These are phyloP conservation scores for Oostethus manadensis DNA, from an alignment of 2,113 vertebrate genomes.

Conservation along the genomic window DNA sequence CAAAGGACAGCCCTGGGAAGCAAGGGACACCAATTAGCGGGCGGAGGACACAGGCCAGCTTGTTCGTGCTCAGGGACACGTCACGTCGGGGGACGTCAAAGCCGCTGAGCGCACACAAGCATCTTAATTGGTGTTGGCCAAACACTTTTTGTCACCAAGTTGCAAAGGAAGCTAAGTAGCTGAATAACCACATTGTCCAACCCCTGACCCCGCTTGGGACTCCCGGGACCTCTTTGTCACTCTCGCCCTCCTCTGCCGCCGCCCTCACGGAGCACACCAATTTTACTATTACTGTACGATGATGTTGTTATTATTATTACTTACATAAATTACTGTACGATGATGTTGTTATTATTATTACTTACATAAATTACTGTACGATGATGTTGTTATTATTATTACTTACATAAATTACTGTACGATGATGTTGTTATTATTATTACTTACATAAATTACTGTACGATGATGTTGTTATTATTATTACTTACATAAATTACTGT, in stretches of 20 bases:
- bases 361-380: no score
- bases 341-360: no score
- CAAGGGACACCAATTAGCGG: constrained; percentile 80
- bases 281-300: no score
- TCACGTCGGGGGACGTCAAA: constrained; percentile 77
- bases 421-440: no score
- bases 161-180: constrained; percentile 83
- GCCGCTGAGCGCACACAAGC: constrained; percentile 75
- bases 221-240: constrained; percentile 42
- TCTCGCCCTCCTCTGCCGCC: constrained; percentile 18
- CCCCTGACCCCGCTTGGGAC: constrained; percentile 75
- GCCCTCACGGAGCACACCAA: neutral
- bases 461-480: no score
- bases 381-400: no score
- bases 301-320: no score
- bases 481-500: no score
- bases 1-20: constrained; percentile 77
- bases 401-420: no score
- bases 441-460: no score
- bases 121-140: constrained; percentile 84
- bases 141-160: constrained; percentile 83
- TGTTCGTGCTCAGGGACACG: constrained; percentile 78
- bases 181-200: constrained; percentile 82
- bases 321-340: no score
- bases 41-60: constrained; percentile 73